Percentiles rank a stretch among this genome's conserved stretches.
Conservation (phyloP, 2,797 vertebrate species). For the Simalia tracyae region DNA sequence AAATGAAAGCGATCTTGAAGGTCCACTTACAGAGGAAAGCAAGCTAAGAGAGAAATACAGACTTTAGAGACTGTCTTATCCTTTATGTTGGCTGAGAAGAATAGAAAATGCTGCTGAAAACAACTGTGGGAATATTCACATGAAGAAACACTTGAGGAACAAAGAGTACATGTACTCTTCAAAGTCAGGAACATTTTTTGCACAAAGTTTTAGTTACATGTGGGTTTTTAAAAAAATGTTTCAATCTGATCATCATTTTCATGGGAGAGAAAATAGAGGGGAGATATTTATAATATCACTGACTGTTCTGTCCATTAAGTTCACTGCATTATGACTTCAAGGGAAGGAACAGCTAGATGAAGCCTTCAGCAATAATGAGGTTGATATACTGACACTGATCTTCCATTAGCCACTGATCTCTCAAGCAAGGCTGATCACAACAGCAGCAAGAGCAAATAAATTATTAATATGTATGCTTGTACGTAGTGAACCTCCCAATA, state of each 20-base stretch:
- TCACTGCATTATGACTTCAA: neutral
- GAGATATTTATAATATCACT: neutral
- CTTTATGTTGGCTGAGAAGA: neutral
- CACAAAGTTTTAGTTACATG: neutral
- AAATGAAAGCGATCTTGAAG: neutral
- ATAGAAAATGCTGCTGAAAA: neutral
- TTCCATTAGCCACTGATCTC: neutral
- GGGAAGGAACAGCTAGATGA: neutral
- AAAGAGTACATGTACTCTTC: neutral
- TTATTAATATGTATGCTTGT: neutral
- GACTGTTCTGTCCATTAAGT: neutral
- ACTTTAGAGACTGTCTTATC: neutral
- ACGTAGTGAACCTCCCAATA: neutral
- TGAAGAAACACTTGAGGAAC: neutral
- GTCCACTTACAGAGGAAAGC: neutral
- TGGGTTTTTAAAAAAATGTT: neutral
- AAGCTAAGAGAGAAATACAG: neutral
- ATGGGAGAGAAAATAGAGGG: neutral
- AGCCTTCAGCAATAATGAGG: neutral
- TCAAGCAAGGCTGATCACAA: neutral
- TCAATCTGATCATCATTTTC: neutral
- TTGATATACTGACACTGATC: neutral
- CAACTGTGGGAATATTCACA: neutral
- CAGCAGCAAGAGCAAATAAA: neutral
- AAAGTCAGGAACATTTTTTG: neutral